phyloP scores from a whole-genome alignment of 37 sponge, comb jelly and placozoan species.

The Oscarella lobularis region DNA sequence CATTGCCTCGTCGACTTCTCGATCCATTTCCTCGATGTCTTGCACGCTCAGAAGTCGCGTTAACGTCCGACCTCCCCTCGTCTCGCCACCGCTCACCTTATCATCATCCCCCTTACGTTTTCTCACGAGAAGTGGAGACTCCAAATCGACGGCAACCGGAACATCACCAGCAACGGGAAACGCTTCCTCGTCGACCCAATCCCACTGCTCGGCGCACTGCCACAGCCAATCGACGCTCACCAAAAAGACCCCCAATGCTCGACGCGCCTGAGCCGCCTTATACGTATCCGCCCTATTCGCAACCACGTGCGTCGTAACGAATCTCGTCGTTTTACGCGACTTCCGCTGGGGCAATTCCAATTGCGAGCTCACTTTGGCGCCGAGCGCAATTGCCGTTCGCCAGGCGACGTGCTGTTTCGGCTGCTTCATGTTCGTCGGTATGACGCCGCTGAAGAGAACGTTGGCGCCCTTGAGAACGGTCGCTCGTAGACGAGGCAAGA shows the following conservation, averaged over 20 bases:
- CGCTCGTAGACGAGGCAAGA: constrained; percentile 63
- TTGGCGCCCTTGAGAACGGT: constrained; percentile 44
- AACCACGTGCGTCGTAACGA: constrained; percentile 79
- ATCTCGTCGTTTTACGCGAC: neutral
- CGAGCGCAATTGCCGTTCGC: constrained; percentile 87
- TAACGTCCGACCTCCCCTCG: neutral
- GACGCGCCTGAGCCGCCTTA: constrained; percentile 71
- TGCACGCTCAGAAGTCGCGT: constrained; percentile 24
- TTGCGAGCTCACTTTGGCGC: constrained; percentile 46
- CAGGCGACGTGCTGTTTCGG: constrained; percentile 58
- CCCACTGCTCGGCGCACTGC: constrained; percentile 85
- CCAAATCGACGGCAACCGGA: neutral
- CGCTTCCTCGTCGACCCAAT: constrained; percentile 43
- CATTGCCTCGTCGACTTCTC: constrained; percentile 66
- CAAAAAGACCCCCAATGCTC: constrained; percentile 51
- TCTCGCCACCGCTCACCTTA: neutral
- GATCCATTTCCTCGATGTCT: constrained; percentile 63
- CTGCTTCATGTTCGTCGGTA: constrained; percentile 69
- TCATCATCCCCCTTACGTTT: neutral
- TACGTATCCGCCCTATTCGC: constrained; percentile 67
- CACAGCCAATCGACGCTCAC: constrained; percentile 86
- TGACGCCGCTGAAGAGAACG: constrained; percentile 90
- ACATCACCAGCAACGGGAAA: constrained; percentile 22
- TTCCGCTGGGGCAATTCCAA: constrained; percentile 13
- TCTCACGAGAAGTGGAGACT: neutral